Base-by-base conservation (phyloP, 2,113 vertebrate genomes). In the Micromys minutus region DNA sequence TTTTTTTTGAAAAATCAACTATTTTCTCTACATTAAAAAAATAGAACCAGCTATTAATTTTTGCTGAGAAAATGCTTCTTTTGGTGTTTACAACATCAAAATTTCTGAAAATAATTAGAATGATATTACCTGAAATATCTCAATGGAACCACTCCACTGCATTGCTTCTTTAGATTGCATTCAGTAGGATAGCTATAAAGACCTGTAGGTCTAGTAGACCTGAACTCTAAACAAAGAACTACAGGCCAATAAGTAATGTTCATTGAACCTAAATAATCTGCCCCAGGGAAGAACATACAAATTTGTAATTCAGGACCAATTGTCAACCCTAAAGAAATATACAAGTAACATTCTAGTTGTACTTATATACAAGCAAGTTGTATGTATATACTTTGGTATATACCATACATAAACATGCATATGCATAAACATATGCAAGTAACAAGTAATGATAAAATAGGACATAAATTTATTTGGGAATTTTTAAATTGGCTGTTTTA, bases 51-150 rank as follows among this genome's bases (percentile, higher is more conserved):
- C 95, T 97, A 96, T 97, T 95, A 89, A 91, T 91, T 96, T 98
- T 94, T 85, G 85, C 52, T 94, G 72, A 98, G 90, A 97, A 98
- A 98, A 77, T 69, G 80, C 87, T 95, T 94, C 94, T 98, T 98
- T 97, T 98, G 90, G 45, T 96, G 91, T 95, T 96, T 95, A 91
- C 57, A 65, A 90, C 63, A 63, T 96, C 88, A 96, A 87, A 52
- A 91, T 90, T 96, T 97, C 97, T 97, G 96, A 97, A 97, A 96
- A 97, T n/a, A n/a, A n/a, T n/a, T n/a, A n/a, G n/a, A n/a, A n/a
- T n/a, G n/a, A n/a, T n/a, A n/a, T n/a, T n/a, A n/a, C n/a, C n/a
- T n/a, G n/a, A n/a, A n/a, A n/a, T n/a, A n/a, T n/a, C n/a, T n/a
- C n/a, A n/a, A n/a, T n/a, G n/a, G n/a, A n/a, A n/a, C n/a, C n/a